Evolutionary conservation across 2,888 invertebrate genomes (phyloP), one percentile per base, ranked within the genome.

Genomic region (Pelosia muscerda): DNA sequence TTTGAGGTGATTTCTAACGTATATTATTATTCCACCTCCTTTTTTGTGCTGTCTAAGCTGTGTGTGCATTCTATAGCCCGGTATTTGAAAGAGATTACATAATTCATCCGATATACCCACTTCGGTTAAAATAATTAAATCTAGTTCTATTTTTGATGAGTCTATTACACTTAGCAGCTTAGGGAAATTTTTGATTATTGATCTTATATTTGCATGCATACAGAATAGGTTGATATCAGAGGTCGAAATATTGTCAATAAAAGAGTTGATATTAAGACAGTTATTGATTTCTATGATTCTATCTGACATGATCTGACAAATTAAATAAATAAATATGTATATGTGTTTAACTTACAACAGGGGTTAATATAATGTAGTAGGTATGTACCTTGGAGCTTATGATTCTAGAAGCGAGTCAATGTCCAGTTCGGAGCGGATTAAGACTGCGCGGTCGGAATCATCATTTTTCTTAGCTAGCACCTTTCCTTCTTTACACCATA

Each of bases 151-250:
- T 11, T 15, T 34, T 22, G 53, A 42, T 19, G 9, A 11, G 53
- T 67, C n/a, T 25, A 67, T 57, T 8, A 54, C 15, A 23, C 49
- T 31, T 15, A 63, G 28, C n/a, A 67, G 13, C 23, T 63, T 63
- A 2, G 63, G 8, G 15, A 67, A 67, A 15, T 67, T 78, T 71
- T 76, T 78, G 11, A 77, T 67, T 23, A 78, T 42, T 15, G 79
- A 79, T 65, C 78, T 65, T 22, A 78, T 79, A 64, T 79, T 79
- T n/a, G 77, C 60, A 63, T 81, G 78, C 1, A 82, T 22, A 59
- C 73, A 74, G 10, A 63, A 60, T 2, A 75, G 42, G 49, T 60
- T 31, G 42, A 74, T 26, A 9, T 71, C 54, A 15, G 26, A 15
- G 3, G 59, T 58, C n/a, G 65, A 53, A 34, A 65, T 60, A n/a